Base-by-base conservation (phyloP, 1,140 invertebrate genomes). In the Drosophila malerkotliana region DNA sequence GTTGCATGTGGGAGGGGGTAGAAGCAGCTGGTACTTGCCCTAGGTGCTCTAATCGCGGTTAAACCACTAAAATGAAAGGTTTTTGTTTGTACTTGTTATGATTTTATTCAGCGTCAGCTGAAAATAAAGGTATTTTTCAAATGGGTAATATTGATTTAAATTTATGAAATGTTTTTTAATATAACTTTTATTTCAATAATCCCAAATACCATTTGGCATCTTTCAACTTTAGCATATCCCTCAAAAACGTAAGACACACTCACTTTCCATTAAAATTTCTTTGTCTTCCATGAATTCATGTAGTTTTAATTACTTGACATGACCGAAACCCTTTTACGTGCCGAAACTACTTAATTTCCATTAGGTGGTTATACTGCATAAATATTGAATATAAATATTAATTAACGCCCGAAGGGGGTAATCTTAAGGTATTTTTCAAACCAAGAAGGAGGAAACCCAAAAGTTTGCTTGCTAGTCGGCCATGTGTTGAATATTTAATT, bases 401-500 rank as follows among this genome's bases (percentile, higher is more conserved):
- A 69, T 58, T 54, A 55, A 72, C 37, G 39, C 28, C 44, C 28
- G 52, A 49, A 18, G 48, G 47, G 52, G 48, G 37, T 18, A 14
- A 34, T 12, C 44, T 26, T 8, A 56, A 55, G 60, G 34, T 37
- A 37, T 37, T 37, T 37, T 48, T 39, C 30, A 32, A 24, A 30
- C 18, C 45, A 21, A 47, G 51, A 63, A 12, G 55, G 2, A n/a
- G 30, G 7, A 53, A 39, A 28, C 14, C 32, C 30, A 26, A 39
- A 71, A 57, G 64, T 73, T 73, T 48, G 14, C 47, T 44, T 67
- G 32, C 73, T 56, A 54, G 28, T 61, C 60, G 76, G 45, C 62
- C 82, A 87, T 87, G 83, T 83, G 76, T 41, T 88, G 83, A 88
- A 87, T 87, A 89, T 83, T 64, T 89, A 89, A 89, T 75, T 73